These are phyloP conservation scores for Apocheima hispidaria DNA, from an alignment of 2,888 invertebrate genomes.

Conservation along the genomic window DNA sequence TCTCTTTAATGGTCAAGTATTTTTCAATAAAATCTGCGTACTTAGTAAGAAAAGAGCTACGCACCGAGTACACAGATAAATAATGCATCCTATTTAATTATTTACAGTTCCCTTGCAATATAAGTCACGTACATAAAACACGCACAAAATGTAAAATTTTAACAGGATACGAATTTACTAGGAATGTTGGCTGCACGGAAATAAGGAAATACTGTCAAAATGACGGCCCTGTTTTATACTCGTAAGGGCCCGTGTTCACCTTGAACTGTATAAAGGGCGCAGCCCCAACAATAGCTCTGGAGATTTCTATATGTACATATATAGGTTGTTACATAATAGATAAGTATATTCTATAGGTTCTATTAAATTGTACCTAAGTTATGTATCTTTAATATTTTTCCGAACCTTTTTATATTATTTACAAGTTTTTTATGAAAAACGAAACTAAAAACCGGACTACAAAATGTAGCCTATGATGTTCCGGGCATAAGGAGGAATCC, in stretches of 20 bases:
- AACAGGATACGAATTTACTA: conserved; percentile 10
- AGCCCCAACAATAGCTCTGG: conserved; percentile 1
- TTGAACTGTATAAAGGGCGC: conserved; percentile 39
- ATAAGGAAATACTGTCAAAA: conserved; percentile 15
- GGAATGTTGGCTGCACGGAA: conserved; percentile 18
- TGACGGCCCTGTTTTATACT: conserved; percentile 35
- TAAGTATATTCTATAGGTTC: background rate
- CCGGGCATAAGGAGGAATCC: too few species aligned
- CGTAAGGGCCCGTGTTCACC: conserved; percentile 35
- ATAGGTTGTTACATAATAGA: background rate
- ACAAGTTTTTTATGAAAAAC: too few species aligned
- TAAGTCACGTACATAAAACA: background rate
- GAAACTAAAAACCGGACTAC: too few species aligned
- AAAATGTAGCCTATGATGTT: too few species aligned
- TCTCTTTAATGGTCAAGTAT: too few species aligned
- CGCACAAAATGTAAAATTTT: background rate
- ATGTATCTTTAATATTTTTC: too few species aligned
- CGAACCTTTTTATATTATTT: too few species aligned
- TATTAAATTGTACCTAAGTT: background rate
- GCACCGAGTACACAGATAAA: too few species aligned
- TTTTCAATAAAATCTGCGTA: too few species aligned
- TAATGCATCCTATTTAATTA: too few species aligned
- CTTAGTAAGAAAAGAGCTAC: too few species aligned
- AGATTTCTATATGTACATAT: background rate
- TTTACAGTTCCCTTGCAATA: too few species aligned